phyloP scores from a whole-genome alignment of 2,888 invertebrate species.

The Ceramica pisi region DNA sequence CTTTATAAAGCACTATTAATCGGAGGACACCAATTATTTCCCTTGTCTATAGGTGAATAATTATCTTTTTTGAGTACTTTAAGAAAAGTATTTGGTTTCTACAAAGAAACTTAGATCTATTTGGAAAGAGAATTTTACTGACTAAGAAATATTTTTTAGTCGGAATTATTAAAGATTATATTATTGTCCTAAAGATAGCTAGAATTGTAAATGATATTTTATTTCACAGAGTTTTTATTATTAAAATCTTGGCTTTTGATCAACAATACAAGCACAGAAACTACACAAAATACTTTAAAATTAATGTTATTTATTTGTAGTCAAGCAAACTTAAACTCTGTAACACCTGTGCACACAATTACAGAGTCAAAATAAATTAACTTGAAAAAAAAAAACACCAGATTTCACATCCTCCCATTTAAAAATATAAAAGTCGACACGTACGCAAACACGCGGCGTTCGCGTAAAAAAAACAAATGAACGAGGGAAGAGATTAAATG shows the following conservation, averaged over 20 bases:
- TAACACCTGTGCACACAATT: constrained; percentile 18
- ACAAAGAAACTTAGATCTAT: not conserved
- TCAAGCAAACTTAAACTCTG: not conserved
- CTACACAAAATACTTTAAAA: not conserved
- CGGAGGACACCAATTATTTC: constrained; percentile 23
- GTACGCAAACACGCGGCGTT: constrained; percentile 28
- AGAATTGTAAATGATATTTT: not conserved
- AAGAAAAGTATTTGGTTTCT: not conserved
- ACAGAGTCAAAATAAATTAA: constrained; percentile 31
- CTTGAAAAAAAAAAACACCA: constrained; percentile 14
- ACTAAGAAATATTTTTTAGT: not conserved
- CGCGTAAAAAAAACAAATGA: constrained; percentile 38
- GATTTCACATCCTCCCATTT: constrained; percentile 16
- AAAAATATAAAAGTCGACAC: constrained; percentile 48
- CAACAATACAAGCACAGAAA: not conserved
- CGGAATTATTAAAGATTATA: not conserved
- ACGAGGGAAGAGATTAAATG: constrained; percentile 55
- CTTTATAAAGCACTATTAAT: constrained; percentile 23
- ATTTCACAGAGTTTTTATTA: not conserved
- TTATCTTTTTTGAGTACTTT: not conserved
- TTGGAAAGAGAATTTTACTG: not conserved
- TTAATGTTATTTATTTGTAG: not conserved
- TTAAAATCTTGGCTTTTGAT: not conserved
- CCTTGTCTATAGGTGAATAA: not conserved
- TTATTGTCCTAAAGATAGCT: not conserved